Base-by-base conservation (phyloP, 2,113 vertebrate species). In the Mesitornis unicolor region DNA sequence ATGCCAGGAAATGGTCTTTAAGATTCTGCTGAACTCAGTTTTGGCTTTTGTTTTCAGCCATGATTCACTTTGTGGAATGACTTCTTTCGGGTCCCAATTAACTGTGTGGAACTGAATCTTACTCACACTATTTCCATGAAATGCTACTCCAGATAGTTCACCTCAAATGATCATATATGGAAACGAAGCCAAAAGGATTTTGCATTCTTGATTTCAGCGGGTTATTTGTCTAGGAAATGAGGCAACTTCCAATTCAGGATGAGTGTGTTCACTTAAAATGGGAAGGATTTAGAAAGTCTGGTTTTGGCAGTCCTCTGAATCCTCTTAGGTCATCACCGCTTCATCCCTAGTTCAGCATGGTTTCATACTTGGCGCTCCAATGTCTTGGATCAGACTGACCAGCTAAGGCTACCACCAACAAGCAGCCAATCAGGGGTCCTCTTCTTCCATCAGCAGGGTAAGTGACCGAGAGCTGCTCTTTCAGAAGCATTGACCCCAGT, bases 51-150 rank as follows among this genome's bases (percentile, higher is more conserved):
- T 68, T 79, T 87, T 67, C 65, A 35, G 33, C 74, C 79, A 33
- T 2, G 2, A 47, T 83, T 93, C 53, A 28, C 48, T 56, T 31
- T 73, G 31, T 45, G 18, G 16, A 71, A 92, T 40, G 40, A 69
- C 10, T 68, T 69, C 38, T 42, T 45, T 33, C 2, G 6, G 42
- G 13, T 40, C 24, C 17, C 0, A 0, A 8, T 28, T 75, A 82
- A 82, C 60, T 38, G 16, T 13, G 28, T 16, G 48, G 67, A 83
- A 83, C 2, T 86, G 35, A 95, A 56, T 76, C 70, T 17, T 69
- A 68, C 8, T 42, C 24, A 24, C 12, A 20, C 65, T 79, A 51
- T 42, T 47, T 24, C 17, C 22, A 53, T 64, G 25, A 80, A 88
- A 65, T 26, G 14, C 25, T 90, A 9, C 38, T 74, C 40, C 53